Evolutionary conservation across 2,113 vertebrate species (phyloP), one percentile per base, ranked within the genome.

Genomic region (Actinemys pallida): DNA sequence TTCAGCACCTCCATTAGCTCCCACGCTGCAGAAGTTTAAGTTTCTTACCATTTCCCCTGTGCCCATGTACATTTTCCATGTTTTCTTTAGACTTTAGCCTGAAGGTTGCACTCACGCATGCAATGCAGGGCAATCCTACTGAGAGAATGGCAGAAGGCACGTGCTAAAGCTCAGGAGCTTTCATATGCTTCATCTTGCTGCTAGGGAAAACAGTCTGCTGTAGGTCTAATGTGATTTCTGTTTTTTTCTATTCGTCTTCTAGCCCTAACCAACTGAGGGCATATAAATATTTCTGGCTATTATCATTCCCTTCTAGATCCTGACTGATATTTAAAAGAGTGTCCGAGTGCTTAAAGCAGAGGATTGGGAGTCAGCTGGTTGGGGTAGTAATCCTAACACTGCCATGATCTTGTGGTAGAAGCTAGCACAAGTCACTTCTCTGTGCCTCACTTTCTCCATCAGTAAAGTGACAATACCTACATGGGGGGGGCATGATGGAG

Each of bases 21-120:
- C 82, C 86, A 90, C 47, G 7, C 52, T 88, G 12, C 10, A 3
- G 7, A 91, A 89, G 59, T 86, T 87, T 65, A 72, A 76, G 24
- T 86, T 92, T 91, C 76, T 94, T 79, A 47, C n/a, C 45, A 69
- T 29, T 29, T 90, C 50, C 45, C 85, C 69, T 29, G 47, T 39
- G 57, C 69, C 49, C 49, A 5, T 11, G 47, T 35, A 54, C 47
- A 89, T 11, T 24, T 6, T 87, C 12, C 81, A 11, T 45, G 3
- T 87, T 97, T 96, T 93, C 90, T 89, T 95, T 76, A 91, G 72
- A 78, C 2, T 29, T 45, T 47, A 81, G 75, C 12, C 5, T 54
- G 17, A 56, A 9, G 3, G 88, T 91, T 89, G 42, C 1, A 1
- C n/a, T 42, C 81, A 86, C 81, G 42, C 31, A 59, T 3, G 19